These are phyloP conservation scores for Cygnus atratus DNA, from an alignment of 2,113 vertebrate species.

Conservation along the genomic window DNA sequence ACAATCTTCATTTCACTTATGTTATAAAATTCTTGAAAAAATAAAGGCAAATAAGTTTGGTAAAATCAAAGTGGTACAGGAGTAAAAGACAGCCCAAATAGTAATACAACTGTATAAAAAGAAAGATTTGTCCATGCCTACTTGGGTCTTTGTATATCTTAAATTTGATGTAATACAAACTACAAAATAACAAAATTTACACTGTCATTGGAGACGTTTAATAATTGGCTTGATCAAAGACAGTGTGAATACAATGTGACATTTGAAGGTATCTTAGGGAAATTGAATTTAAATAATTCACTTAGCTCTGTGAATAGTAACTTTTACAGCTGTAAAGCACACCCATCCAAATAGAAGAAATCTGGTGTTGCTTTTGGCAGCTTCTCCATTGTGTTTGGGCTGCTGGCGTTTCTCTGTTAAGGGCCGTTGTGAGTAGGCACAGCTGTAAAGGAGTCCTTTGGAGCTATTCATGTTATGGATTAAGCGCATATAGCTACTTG, in stretches of 20 bases:
- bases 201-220: neutral
- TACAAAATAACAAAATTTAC: neutral
- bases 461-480: conserved; percentile 52
- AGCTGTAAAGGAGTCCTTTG: conserved; percentile 23
- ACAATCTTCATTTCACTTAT: neutral
- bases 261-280: conserved; percentile 28
- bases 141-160: neutral
- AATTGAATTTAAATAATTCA: conserved; percentile 63
- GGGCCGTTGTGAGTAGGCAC: conserved; percentile 55
- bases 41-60: neutral
- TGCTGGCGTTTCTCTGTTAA: conserved; percentile 24
- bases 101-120: neutral
- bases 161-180: neutral
- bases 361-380: conserved; percentile 63
- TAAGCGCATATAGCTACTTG: conserved; percentile 46
- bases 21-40: neutral
- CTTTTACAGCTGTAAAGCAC: conserved; percentile 40
- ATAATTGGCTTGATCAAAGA: neutral
- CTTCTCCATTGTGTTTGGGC: conserved; percentile 49
- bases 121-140: neutral
- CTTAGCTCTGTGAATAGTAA: conserved; percentile 52
- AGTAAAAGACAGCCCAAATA: neutral
- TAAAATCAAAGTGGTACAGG: neutral
- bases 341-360: conserved; percentile 20
- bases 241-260: neutral